phyloP scores from a whole-genome alignment of 2,113 vertebrate species.

The Nibea albiflora region DNA sequence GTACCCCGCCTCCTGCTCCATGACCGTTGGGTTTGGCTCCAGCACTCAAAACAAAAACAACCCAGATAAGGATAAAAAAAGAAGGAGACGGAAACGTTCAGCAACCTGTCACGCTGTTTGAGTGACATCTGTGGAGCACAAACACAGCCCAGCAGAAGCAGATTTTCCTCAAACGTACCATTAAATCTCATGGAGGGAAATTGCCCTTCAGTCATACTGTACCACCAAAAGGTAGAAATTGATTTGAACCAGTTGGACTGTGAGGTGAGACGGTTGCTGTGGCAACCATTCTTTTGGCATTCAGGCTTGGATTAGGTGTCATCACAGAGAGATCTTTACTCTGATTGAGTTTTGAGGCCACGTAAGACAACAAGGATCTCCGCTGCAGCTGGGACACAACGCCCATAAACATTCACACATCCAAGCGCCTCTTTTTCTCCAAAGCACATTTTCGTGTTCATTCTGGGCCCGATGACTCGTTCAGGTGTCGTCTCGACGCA shows the following conservation, averaged over 20 bases:
- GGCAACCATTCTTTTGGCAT: background rate
- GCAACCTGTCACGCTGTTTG: background rate
- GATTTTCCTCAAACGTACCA: background rate
- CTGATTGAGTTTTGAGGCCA: background rate
- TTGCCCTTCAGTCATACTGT: background rate
- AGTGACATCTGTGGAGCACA: background rate
- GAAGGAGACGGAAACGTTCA: too few relatives aligned
- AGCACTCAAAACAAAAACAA: too few relatives aligned
- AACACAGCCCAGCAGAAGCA: background rate
- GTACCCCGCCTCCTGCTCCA: too few relatives aligned
- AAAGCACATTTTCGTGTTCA: background rate
- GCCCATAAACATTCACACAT: background rate
- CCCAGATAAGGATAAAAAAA: too few relatives aligned
- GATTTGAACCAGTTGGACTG: background rate
- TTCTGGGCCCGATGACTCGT: background rate
- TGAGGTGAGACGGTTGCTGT: background rate
- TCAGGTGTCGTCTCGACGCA: background rate
- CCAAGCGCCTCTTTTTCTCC: background rate
- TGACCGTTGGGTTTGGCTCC: too few relatives aligned
- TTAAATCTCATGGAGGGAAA: background rate
- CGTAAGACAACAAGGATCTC: background rate
- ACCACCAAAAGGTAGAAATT: background rate
- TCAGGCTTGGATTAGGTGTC: conserved; percentile 15
- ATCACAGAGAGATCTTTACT: background rate
- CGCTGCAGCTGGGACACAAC: background rate